A percentile compares a stretch with the other conserved stretches of the same genome.
Evolutionary conservation across 2,888 invertebrate species (phyloP).

Genomic region (Aphodius granarius): DNA sequence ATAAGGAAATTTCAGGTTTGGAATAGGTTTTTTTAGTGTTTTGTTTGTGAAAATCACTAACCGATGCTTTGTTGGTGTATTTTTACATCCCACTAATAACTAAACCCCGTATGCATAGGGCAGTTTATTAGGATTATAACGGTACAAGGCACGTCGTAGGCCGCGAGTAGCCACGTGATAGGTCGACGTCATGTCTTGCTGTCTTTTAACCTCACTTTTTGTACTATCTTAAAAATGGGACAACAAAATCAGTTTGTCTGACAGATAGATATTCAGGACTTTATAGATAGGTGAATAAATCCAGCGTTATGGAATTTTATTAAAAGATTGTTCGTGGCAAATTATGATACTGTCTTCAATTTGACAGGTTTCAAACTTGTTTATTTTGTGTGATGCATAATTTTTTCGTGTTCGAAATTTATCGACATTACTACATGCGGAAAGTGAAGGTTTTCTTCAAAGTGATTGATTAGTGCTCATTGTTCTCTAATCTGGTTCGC

Average conservation of each 20-base stretch:
- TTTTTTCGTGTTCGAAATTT: not conserved
- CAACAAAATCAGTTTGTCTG: too few relatives aligned
- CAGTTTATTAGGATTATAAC: too few relatives aligned
- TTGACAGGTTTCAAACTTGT: too few relatives aligned
- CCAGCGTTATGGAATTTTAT: too few relatives aligned
- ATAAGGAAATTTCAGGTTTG: constrained; percentile 51
- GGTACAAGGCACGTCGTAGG: too few relatives aligned
- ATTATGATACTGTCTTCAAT: not conserved
- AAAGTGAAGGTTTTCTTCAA: not conserved
- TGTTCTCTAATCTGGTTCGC: not conserved
- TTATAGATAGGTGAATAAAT: too few relatives aligned
- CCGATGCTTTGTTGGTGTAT: constrained; percentile 7
- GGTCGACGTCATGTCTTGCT: too few relatives aligned
- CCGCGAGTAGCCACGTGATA: too few relatives aligned
- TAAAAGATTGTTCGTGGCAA: not conserved
- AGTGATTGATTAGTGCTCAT: not conserved
- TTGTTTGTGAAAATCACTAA: constrained; percentile 15
- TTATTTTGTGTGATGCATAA: not conserved
- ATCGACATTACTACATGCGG: not conserved
- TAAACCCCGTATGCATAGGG: too few relatives aligned
- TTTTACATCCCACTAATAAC: not conserved
- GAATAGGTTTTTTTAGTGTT: not conserved
- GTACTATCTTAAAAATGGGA: too few relatives aligned
- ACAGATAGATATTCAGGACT: too few relatives aligned
- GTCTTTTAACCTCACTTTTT: too few relatives aligned